phyloP scores from a whole-genome alignment of 2,113 vertebrate genomes.

The Acanthisitta chloris region DNA sequence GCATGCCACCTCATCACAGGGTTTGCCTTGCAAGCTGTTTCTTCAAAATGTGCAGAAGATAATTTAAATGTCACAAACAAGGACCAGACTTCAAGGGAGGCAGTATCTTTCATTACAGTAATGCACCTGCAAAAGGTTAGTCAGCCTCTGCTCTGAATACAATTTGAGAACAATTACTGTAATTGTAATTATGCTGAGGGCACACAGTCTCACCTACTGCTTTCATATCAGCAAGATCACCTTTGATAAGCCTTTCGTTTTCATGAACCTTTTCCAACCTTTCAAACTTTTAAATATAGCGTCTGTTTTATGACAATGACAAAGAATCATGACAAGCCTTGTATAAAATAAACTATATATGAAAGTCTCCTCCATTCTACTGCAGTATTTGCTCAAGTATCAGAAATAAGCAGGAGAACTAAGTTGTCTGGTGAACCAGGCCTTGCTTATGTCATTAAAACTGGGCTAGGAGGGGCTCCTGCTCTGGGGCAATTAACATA shows the following conservation, averaged over 20 bases:
- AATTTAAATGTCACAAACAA: neutral
- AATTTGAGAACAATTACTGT: neutral
- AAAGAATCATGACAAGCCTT: neutral
- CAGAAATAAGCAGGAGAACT: neutral
- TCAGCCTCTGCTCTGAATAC: neutral
- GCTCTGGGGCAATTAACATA: accelerated
- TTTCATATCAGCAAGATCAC: neutral
- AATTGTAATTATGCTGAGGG: neutral
- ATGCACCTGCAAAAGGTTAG: neutral
- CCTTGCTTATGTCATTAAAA: neutral
- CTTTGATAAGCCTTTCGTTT: neutral
- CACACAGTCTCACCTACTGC: neutral
- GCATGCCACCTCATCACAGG: neutral
- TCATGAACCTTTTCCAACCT: neutral
- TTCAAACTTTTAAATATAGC: neutral
- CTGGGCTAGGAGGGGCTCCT: neutral
- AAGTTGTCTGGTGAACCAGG: neutral
- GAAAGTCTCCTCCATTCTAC: neutral
- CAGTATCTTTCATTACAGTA: neutral
- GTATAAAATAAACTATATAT: neutral
- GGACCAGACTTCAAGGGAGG: neutral
- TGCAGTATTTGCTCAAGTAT: neutral
- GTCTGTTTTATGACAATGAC: neutral
- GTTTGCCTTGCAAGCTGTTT: neutral
- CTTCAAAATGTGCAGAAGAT: neutral